phyloP scores from a whole-genome alignment of 2,797 vertebrate genomes.

The Lophotriccus pileatus region DNA sequence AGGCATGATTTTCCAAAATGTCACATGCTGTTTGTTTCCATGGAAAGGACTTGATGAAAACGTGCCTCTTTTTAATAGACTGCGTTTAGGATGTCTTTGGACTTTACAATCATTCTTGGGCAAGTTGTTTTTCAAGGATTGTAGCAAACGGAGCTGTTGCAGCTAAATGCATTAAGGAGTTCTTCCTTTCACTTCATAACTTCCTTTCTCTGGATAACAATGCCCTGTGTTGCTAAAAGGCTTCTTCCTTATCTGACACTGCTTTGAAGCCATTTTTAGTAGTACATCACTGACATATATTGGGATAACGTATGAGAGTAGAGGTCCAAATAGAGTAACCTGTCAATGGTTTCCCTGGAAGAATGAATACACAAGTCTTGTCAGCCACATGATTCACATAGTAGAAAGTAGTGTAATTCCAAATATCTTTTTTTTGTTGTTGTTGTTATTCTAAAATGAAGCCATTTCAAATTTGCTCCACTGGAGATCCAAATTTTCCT shows the following conservation, averaged over 20 bases:
- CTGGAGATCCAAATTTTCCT: background rate
- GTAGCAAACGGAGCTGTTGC: background rate
- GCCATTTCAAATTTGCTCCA: background rate
- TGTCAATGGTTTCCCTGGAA: background rate
- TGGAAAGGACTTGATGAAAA: background rate
- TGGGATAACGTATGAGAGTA: background rate
- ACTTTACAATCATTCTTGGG: background rate
- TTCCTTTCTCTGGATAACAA: background rate
- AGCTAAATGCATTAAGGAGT: background rate
- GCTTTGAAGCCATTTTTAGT: background rate
- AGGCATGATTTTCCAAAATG: background rate
- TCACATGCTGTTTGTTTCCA: background rate
- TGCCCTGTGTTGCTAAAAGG: background rate
- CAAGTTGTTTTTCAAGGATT: background rate
- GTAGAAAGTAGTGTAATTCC: background rate
- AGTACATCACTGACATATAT: background rate
- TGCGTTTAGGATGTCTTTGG: background rate
- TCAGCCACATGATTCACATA: fast-evolving
- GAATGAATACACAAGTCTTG: fast-evolving
- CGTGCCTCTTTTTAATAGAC: background rate
- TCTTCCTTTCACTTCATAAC: background rate
- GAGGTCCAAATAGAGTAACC: background rate
- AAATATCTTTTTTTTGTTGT: background rate
- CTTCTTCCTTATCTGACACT: background rate
- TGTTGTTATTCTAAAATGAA: background rate